Percentiles rank a stretch among this genome's conserved stretches.
Evolutionary conservation across 2,797 vertebrate species (phyloP).

Genomic region (Anas bernieri): DNA sequence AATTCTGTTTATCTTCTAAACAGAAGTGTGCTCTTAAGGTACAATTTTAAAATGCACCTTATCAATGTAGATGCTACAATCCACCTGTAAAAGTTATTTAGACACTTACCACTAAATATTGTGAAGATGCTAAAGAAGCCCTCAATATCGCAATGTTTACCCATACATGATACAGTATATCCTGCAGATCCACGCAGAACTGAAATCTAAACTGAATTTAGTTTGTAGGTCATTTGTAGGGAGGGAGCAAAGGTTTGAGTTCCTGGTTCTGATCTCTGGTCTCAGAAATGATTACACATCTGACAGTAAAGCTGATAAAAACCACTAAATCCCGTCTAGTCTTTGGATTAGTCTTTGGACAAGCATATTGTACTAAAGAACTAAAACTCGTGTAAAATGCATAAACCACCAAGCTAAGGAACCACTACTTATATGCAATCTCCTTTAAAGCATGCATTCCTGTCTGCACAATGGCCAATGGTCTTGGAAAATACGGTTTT

Average conservation of each 20-base stretch:
- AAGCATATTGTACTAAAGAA: background rate
- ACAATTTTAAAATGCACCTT: background rate
- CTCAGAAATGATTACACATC: background rate
- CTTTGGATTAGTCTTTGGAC: background rate
- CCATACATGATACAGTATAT: rapidly evolving
- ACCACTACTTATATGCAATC: background rate
- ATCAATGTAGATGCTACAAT: background rate
- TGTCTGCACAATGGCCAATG: background rate
- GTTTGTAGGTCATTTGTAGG: background rate
- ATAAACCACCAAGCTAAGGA: background rate
- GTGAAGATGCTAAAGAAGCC: background rate
- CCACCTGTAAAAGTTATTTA: background rate
- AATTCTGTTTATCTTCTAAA: background rate
- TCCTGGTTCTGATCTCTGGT: background rate
- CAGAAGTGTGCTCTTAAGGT: background rate
- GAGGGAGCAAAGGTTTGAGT: background rate
- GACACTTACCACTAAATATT: background rate
- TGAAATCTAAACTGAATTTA: background rate
- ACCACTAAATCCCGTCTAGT: background rate
- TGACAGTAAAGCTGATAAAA: background rate
- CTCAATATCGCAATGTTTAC: background rate
- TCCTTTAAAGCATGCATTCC: background rate
- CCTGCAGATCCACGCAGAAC: background rate
- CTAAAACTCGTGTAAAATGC: background rate
- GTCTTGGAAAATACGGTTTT: background rate